A percentile compares a stretch with the other conserved stretches of the same genome.
phyloP scores from a whole-genome alignment of 2,113 vertebrate genomes.

The Donacobius atricapilla region DNA sequence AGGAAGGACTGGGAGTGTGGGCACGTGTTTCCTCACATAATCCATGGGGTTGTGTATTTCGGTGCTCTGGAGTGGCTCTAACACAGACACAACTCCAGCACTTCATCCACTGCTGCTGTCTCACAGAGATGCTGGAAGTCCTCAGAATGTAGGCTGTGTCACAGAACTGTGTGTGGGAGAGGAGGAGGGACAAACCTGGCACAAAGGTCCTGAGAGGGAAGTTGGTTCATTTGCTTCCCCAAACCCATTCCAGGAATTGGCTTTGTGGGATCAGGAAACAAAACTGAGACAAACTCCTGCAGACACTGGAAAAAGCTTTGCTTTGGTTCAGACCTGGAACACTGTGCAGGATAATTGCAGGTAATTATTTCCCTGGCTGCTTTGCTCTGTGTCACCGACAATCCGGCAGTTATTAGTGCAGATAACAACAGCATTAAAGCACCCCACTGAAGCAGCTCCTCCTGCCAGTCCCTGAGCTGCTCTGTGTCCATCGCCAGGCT shows the following conservation, averaged over 20 bases:
- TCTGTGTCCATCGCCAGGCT: not conserved
- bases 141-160: not conserved
- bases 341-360: not conserved
- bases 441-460: not conserved
- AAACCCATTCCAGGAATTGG: not conserved
- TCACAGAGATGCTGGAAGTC: fast-evolving
- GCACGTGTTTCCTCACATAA: not conserved
- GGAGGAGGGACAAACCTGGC: not conserved
- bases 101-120: no score
- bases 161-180: not conserved
- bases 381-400: not conserved
- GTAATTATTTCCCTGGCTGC: not conserved
- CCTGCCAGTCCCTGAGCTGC: not conserved
- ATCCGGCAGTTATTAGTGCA: not conserved
- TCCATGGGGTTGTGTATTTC: not conserved
- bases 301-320: not conserved
- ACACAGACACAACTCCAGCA: not conserved
- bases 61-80: not conserved
- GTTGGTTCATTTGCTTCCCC: not conserved
- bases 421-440: not conserved
- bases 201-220: not conserved
- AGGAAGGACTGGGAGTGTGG: not conserved
- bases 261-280: not conserved
- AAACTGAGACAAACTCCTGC: not conserved
- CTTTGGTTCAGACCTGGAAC: not conserved